Percentiles rank a stretch among this genome's conserved stretches.
Evolutionary conservation across 2,888 invertebrate genomes (phyloP).

Genomic region (Ischnus inquisitorius): DNA sequence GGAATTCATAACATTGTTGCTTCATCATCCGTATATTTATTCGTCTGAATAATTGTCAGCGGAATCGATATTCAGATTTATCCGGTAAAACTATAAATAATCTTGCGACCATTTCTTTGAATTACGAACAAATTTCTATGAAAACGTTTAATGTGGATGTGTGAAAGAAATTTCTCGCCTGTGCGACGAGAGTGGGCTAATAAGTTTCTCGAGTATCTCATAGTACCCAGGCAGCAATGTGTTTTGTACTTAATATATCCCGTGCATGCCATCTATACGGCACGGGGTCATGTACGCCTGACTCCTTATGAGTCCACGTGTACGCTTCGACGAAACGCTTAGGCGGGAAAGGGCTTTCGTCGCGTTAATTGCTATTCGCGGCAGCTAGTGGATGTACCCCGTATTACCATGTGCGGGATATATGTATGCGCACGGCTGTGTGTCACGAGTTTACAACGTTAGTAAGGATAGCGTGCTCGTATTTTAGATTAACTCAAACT

Average conservation of each 20-base stretch:
- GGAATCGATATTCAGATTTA: neutral
- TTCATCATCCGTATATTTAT: neutral
- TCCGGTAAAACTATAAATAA: too few species aligned
- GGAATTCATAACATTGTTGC: neutral
- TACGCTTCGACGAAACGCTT: conserved; percentile 52
- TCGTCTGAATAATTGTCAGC: neutral
- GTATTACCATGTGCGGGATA: conserved; percentile 18
- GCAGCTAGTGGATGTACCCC: neutral
- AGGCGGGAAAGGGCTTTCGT: conserved; percentile 37
- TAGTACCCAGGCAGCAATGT: neutral
- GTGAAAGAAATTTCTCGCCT: neutral
- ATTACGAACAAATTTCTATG: neutral
- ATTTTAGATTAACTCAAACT: too few species aligned
- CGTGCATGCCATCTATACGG: neutral
- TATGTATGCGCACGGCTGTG: neutral
- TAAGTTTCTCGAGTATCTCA: conserved; percentile 17
- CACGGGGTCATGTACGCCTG: conserved; percentile 20
- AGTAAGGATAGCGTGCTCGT: too few species aligned
- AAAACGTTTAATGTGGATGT: neutral
- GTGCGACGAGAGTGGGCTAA: neutral
- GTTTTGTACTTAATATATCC: conserved; percentile 40
- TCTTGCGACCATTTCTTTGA: neutral
- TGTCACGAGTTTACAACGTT: too few species aligned
- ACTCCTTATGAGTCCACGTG: conserved; percentile 30
- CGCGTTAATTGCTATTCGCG: conserved; percentile 54